Conservation (phyloP, 1,140 invertebrate genomes). For the Bradynema listronoti region DNA sequence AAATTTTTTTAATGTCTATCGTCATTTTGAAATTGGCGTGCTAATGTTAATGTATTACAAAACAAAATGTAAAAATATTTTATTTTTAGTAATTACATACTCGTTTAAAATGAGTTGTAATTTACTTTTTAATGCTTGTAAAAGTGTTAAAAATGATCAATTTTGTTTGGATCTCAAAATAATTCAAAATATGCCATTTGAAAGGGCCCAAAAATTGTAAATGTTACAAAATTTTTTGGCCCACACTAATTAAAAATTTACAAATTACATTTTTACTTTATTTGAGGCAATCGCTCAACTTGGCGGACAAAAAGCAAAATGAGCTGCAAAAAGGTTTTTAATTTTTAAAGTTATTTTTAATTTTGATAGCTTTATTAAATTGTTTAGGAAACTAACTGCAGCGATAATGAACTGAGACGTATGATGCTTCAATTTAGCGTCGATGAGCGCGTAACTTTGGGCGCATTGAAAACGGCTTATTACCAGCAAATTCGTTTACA, state of each 20-base stretch:
- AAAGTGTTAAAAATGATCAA: no score
- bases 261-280: not conserved
- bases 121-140: no score
- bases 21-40: no score
- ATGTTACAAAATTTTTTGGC: no score
- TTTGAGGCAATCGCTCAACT: not conserved
- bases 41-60: no score
- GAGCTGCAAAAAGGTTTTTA: not conserved
- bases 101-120: no score
- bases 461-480: constrained; percentile 7
- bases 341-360: not conserved
- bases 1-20: no score
- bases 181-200: no score
- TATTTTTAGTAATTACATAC: no score
- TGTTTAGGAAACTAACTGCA: constrained; percentile 15
- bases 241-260: not conserved
- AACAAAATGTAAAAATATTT: no score
- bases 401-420: constrained; percentile 11
- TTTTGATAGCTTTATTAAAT: not conserved
- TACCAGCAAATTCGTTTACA: constrained; percentile 24
- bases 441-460: constrained; percentile 5
- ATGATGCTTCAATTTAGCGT: constrained; percentile 23
- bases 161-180: no score
- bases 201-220: no score
- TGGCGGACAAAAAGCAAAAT: not conserved